These are phyloP conservation scores for Gadopsis marmoratus DNA, from an alignment of 2,797 vertebrate genomes.

Conservation along the genomic window DNA sequence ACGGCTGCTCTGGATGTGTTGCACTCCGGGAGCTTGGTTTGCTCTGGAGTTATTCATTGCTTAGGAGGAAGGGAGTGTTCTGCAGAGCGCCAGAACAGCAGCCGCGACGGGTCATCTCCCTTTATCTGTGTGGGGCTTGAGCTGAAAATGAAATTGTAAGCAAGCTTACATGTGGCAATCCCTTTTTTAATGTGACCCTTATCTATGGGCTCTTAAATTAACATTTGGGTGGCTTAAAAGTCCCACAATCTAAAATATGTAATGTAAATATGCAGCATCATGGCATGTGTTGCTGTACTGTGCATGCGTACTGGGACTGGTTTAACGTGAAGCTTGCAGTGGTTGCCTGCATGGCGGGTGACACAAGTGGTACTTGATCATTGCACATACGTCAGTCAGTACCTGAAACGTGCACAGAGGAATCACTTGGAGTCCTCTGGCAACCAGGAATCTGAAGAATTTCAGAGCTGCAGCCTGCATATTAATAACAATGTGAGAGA, in stretches of 20 bases:
- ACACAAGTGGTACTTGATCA: slow-evolving; percentile 48
- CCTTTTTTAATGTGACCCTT: not conserved
- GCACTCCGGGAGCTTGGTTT: slow-evolving; percentile 20
- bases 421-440: slow-evolving; percentile 22
- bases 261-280: not conserved
- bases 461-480: slow-evolving; percentile 21
- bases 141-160: slow-evolving; percentile 30
- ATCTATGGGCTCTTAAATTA: not conserved
- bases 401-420: slow-evolving; percentile 52
- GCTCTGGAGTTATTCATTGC: slow-evolving; percentile 77
- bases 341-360: not conserved
- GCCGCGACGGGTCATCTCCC: slow-evolving; percentile 65
- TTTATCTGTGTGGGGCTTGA: slow-evolving; percentile 57
- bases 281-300: not conserved
- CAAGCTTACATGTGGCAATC: slow-evolving; percentile 43
- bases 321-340: not conserved
- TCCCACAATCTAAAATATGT: not conserved
- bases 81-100: slow-evolving; percentile 58
- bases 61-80: slow-evolving; percentile 52
- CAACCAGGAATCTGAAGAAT: slow-evolving; percentile 58
- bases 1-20: slow-evolving; percentile 8
- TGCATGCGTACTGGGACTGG: not conserved
- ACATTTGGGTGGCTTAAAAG: not conserved
- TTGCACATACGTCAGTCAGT: slow-evolving; percentile 37
- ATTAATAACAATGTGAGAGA: slow-evolving; percentile 38